Percentiles rank a stretch among this genome's conserved stretches.
Evolutionary conservation across 2,113 vertebrate genomes (phyloP).

Genomic region (Marmota monax): DNA sequence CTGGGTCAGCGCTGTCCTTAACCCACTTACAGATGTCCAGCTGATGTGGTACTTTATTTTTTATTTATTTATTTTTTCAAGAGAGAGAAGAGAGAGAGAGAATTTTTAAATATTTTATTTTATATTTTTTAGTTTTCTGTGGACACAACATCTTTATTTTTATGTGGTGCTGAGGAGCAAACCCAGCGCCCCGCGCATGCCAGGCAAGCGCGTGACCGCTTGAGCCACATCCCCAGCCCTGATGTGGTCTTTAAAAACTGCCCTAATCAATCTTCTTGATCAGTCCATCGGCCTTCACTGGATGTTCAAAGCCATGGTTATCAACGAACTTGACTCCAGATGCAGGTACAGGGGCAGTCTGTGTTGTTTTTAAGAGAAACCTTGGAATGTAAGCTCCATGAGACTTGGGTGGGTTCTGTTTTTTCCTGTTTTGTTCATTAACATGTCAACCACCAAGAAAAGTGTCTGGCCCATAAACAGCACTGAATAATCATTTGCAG

Average conservation of each 20-base stretch:
- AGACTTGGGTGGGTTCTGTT: background rate
- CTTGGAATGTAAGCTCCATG: too few relatives aligned
- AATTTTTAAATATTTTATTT: too few relatives aligned
- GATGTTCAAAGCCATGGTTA: background rate
- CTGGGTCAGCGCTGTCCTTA: background rate
- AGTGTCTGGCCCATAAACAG: accelerated
- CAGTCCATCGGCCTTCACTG: background rate
- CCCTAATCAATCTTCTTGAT: background rate
- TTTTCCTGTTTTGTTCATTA: background rate
- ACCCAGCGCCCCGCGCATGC: too few relatives aligned
- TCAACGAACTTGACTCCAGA: background rate
- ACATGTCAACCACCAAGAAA: background rate
- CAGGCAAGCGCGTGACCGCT: too few relatives aligned
- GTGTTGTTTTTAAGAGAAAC: background rate
- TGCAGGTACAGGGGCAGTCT: background rate
- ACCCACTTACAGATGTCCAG: background rate
- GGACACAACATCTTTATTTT: too few relatives aligned
- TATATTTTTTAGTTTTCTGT: too few relatives aligned
- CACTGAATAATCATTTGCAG: background rate
- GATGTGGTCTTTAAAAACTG: too few relatives aligned
- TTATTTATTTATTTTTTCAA: too few relatives aligned
- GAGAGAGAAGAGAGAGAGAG: too few relatives aligned
- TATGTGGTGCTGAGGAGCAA: too few relatives aligned
- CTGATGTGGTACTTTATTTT: too few relatives aligned
- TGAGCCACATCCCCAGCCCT: too few relatives aligned